Conservation (phyloP, 2,797 vertebrate genomes). For the Neopelma chrysocephalum region DNA sequence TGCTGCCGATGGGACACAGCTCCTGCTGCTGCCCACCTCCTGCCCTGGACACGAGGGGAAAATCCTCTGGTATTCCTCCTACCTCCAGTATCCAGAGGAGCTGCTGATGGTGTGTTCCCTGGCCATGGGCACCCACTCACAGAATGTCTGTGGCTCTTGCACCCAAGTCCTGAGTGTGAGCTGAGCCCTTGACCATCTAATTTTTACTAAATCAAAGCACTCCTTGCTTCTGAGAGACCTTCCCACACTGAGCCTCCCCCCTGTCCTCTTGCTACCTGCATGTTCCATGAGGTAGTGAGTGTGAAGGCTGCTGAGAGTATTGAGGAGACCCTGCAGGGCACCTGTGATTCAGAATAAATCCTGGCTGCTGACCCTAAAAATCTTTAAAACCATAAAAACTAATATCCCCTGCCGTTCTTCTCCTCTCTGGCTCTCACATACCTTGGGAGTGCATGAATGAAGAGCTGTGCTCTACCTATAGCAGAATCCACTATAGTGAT, state of each 20-base stretch:
- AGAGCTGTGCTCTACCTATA: neutral
- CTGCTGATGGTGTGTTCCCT: fast-evolving
- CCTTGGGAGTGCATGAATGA: fast-evolving
- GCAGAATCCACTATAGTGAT: neutral
- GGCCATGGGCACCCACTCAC: fast-evolving
- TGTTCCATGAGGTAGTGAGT: neutral
- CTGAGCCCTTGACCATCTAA: neutral
- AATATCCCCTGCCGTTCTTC: neutral
- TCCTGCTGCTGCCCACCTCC: neutral
- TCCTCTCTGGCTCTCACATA: neutral
- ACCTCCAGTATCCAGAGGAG: neutral
- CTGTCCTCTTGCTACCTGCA: neutral
- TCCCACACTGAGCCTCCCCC: neutral
- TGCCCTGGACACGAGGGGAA: neutral
- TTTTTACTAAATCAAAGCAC: neutral
- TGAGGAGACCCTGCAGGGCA: neutral
- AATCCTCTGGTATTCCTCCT: neutral
- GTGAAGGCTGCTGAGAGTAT: neutral
- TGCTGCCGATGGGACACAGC: neutral
- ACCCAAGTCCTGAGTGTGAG: fast-evolving
- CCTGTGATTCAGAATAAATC: neutral
- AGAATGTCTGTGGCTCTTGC: fast-evolving
- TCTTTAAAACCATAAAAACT: neutral
- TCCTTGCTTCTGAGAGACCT: neutral
- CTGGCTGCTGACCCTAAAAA: neutral